Evolutionary conservation across 1,140 invertebrate genomes (phyloP).

Genomic region (Drosophila ambigua): DNA sequence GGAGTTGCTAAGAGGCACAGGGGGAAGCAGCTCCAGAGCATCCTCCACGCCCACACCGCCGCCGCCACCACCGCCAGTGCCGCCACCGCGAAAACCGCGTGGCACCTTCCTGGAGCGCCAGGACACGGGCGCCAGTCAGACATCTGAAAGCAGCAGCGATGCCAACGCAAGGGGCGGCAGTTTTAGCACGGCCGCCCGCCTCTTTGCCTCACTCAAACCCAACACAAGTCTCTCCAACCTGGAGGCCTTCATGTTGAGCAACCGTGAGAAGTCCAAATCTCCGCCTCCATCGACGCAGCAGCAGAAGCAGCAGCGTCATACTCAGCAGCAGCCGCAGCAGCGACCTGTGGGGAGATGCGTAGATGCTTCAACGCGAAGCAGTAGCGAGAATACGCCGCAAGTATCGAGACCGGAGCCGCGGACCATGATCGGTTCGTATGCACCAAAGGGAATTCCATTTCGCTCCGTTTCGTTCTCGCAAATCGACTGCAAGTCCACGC

Average conservation of each 20-base stretch:
- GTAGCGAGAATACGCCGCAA: slow-evolving; percentile 70
- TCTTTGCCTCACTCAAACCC: slow-evolving; percentile 70
- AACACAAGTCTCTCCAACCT: slow-evolving; percentile 83
- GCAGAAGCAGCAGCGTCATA: slow-evolving; percentile 76
- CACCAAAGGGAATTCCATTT: slow-evolving; percentile 87
- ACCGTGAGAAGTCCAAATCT: slow-evolving; percentile 81
- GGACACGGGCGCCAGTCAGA: slow-evolving; percentile 57
- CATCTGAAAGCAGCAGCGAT: slow-evolving; percentile 33
- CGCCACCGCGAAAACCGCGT: slow-evolving; percentile 75
- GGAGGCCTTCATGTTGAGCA: slow-evolving; percentile 77
- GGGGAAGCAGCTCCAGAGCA: slow-evolving; percentile 68
- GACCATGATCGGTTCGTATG: slow-evolving; percentile 86
- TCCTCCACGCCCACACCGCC: slow-evolving; percentile 83
- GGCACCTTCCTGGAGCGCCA: slow-evolving; percentile 46
- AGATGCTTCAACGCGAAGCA: slow-evolving; percentile 75
- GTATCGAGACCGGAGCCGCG: slow-evolving; percentile 85
- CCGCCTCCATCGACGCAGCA: slow-evolving; percentile 57
- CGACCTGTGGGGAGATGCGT: slow-evolving; percentile 23
- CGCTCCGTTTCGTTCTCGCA: slow-evolving; percentile 93
- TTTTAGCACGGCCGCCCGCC: slow-evolving; percentile 49
- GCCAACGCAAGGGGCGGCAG: slow-evolving; percentile 9
- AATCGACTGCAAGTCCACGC: slow-evolving; percentile 87
- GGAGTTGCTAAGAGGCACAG: slow-evolving; percentile 87
- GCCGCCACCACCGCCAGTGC: slow-evolving; percentile 72
- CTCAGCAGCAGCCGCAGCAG: slow-evolving; percentile 38